phyloP scores from a whole-genome alignment of 2,797 vertebrate species.

The Manis pentadactyla region DNA sequence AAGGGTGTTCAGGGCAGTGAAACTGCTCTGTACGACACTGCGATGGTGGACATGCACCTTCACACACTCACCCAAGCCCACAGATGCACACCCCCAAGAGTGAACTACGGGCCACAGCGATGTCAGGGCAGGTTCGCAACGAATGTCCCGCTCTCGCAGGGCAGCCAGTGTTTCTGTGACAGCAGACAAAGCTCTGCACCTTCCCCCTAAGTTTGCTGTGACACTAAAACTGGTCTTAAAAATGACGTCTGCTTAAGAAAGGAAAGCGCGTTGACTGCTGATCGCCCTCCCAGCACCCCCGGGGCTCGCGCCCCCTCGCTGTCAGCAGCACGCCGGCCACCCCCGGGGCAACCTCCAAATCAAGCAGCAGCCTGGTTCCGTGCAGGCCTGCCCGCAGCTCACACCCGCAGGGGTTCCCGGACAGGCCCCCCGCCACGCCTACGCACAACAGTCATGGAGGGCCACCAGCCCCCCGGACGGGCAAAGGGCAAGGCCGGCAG shows the following conservation, averaged over 20 bases:
- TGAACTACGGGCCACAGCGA: background rate
- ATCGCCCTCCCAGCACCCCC: no score
- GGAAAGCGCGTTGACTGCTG: background rate
- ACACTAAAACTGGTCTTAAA: slow-evolving; percentile 37
- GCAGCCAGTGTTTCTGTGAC: no score
- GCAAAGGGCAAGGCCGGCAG: background rate
- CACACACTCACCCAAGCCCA: background rate
- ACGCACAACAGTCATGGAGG: background rate
- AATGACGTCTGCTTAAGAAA: background rate
- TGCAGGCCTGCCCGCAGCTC: background rate
- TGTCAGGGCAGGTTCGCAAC: background rate
- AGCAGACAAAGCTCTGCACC: background rate
- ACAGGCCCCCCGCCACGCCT: background rate
- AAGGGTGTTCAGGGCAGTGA: background rate
- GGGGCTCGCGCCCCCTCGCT: background rate
- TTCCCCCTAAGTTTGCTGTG: background rate
- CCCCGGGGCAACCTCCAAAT: background rate
- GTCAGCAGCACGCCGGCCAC: background rate
- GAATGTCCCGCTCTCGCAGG: background rate
- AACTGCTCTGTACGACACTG: background rate
- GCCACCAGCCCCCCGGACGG: background rate
- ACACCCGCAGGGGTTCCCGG: background rate
- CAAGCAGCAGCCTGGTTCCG: background rate
- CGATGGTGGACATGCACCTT: background rate
- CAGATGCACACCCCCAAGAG: background rate